Base-by-base conservation (phyloP, 2,113 vertebrate species). In the Notechis scutatus region DNA sequence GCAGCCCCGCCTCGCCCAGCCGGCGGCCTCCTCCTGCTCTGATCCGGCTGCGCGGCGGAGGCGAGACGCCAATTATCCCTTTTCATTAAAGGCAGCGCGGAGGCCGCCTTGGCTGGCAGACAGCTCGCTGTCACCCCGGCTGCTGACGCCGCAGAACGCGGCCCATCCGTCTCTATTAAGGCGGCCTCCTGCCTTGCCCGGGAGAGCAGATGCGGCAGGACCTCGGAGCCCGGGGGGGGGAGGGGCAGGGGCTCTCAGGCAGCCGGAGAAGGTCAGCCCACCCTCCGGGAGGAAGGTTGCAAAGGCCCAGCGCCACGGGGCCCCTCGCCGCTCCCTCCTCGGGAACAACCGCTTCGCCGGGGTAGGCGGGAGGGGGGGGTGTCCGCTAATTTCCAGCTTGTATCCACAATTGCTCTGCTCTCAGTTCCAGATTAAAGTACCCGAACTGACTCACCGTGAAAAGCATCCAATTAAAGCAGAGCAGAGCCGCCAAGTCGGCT, bases 61-160 rank as follows among this genome's bases (percentile, higher is more conserved):
- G 8, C 26, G n/a, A 74, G 64, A 64, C 50, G 86, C 90, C 91
- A 90, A 89, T 92, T 90, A 92, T 57, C 93, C 47, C 39, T 29
- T 34, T 89, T 39, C 91, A 93, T 94, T 93, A 93, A 93, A 89
- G 93, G 93, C 85, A 87, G 93, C 14, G 4, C 39, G 42, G 87
- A 54, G 91, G 94, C 88, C 94, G 91, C 94, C 87, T 93, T 57
- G 92, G 91, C 12, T 94, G 88, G 92, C 94, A 89, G 94, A 54
- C 93, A 93, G 92, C 91, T 95, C 92, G 34, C 90, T 61, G 95
- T 85, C 95, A 74, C 90, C 92, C n/a, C 91, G 56, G 0, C n/a
- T 88, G 94, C 96, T 96, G 96, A 95, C 12, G 12, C 61, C 0
- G 45, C 96, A 94, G 57, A 95, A 92, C 47, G 34, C 87, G 3